Evolutionary conservation across 2,113 vertebrate genomes (phyloP).

Genomic region (Antigone vipio): DNA sequence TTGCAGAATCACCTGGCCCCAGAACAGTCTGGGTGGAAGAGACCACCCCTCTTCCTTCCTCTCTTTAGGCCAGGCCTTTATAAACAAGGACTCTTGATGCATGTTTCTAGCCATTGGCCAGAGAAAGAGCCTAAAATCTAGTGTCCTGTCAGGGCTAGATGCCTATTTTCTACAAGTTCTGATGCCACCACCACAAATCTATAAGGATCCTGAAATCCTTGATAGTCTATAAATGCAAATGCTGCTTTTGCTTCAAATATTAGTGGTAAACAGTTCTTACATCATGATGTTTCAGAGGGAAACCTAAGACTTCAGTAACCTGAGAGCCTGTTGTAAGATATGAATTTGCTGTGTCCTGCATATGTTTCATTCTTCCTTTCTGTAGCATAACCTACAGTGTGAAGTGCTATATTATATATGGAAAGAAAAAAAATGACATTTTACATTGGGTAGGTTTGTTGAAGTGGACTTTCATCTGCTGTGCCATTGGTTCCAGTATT

Average conservation of each 20-base stretch:
- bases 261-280: neutral
- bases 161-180: neutral
- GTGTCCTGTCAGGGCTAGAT: neutral
- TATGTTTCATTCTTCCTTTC: neutral
- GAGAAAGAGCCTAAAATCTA: neutral
- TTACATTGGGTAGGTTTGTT: neutral
- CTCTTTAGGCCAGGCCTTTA: neutral
- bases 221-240: neutral
- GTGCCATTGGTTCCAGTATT: neutral
- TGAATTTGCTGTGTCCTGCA: neutral
- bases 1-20: neutral
- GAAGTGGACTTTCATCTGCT: neutral
- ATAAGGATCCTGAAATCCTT: neutral
- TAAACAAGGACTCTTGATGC: neutral
- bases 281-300: neutral
- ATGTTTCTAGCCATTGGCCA: neutral
- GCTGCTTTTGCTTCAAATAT: neutral
- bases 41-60: fast-evolving
- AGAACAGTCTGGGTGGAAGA: neutral
- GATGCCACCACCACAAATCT: neutral
- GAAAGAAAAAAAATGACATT: neutral
- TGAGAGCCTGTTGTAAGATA: neutral
- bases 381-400: neutral
- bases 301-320: neutral
- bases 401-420: neutral